Conservation (phyloP, 2,888 invertebrate genomes). For the Sarcophaga caerulescens region DNA sequence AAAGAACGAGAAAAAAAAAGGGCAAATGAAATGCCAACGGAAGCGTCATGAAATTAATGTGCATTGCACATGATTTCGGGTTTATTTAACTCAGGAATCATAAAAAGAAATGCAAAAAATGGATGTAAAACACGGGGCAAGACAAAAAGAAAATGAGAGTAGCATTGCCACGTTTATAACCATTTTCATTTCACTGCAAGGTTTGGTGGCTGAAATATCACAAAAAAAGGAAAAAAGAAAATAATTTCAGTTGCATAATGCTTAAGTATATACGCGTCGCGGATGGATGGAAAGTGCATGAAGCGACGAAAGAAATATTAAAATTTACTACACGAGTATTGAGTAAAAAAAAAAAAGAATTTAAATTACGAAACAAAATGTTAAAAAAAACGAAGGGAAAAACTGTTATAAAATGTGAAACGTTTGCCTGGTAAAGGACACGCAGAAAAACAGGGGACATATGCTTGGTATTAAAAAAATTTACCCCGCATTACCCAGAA, state of each 20-base stretch:
- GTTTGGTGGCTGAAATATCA: neutral
- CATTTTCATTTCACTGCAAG: too few relatives aligned
- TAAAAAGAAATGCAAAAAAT: conserved; percentile 25
- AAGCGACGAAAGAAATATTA: conserved; percentile 20
- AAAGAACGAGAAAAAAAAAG: too few relatives aligned
- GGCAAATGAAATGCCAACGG: conserved; percentile 46
- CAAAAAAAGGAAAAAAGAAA: neutral
- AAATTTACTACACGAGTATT: conserved; percentile 26
- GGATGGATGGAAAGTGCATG: neutral
- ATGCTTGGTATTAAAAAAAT: too few relatives aligned
- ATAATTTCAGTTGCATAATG: conserved; percentile 37
- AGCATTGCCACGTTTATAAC: conserved; percentile 4
- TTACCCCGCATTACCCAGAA: too few relatives aligned
- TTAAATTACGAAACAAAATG: too few relatives aligned
- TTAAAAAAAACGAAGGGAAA: too few relatives aligned
- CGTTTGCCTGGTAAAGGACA: too few relatives aligned
- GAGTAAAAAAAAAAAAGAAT: neutral
- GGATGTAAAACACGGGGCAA: neutral
- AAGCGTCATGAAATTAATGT: conserved; percentile 65
- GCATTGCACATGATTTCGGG: conserved; percentile 63
- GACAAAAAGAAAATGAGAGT: conserved; percentile 23
- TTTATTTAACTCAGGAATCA: conserved; percentile 58
- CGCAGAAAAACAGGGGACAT: too few relatives aligned
- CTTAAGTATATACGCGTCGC: neutral
- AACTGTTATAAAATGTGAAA: too few relatives aligned